Conservation (phyloP, 2,113 vertebrate genomes). For the Platanista minor region DNA sequence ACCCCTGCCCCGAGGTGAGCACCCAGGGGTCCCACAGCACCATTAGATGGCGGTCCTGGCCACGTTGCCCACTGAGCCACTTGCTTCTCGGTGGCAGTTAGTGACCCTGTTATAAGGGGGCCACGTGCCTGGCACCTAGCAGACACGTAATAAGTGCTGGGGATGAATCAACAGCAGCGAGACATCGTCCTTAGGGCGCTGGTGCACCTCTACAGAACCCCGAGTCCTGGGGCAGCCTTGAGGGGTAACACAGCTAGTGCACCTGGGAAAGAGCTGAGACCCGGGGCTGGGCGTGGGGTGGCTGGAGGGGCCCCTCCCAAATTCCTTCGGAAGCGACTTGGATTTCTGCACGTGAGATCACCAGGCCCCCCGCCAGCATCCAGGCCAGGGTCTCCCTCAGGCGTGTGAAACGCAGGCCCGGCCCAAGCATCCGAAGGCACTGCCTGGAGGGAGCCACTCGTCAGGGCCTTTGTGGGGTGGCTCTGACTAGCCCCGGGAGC, state of each 20-base stretch:
- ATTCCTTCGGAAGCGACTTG: accelerated
- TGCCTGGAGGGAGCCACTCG: accelerated
- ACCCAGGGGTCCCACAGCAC: not conserved
- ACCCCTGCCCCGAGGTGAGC: accelerated
- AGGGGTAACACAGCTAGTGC: no score
- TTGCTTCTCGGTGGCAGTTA: not conserved
- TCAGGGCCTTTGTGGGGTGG: not conserved
- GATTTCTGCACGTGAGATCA: accelerated
- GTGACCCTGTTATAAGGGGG: accelerated
- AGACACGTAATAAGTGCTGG: accelerated
- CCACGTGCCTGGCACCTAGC: accelerated
- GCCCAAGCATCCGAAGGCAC: accelerated
- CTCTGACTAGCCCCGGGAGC: not conserved
- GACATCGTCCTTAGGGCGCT: not conserved
- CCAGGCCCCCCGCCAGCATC: not conserved
- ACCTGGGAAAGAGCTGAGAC: no score
- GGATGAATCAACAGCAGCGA: accelerated
- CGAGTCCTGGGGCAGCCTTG: accelerated
- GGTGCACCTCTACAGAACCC: no score
- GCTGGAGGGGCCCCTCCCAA: not conserved
- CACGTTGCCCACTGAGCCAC: accelerated
- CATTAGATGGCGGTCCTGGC: accelerated
- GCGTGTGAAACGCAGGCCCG: accelerated
- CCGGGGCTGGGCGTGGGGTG: accelerated
- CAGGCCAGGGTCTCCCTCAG: accelerated